phyloP scores from a whole-genome alignment of 1,140 invertebrate genomes.

The Drosophila hydei region DNA sequence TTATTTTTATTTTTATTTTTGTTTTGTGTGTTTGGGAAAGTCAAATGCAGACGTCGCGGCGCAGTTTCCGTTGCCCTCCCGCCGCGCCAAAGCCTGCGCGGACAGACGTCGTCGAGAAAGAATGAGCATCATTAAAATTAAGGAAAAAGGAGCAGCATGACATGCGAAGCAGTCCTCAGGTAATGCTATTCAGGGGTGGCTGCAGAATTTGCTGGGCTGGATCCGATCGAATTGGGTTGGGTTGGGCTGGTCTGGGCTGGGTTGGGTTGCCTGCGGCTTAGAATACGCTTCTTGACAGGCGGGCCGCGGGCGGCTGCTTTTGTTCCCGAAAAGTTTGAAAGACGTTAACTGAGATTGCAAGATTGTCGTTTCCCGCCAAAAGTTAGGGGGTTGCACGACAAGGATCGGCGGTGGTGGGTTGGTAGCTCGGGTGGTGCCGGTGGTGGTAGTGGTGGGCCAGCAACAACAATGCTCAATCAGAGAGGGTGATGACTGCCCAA shows the following conservation, averaged over 20 bases:
- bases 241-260: slow-evolving; percentile 10
- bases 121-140: slow-evolving; percentile 53
- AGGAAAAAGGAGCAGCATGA: slow-evolving; percentile 57
- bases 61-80: slow-evolving; percentile 38
- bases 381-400: slow-evolving; percentile 73
- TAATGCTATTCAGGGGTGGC: slow-evolving; percentile 50
- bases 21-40: slow-evolving; percentile 42
- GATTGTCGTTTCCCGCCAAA: slow-evolving; percentile 73
- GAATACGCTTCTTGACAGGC: slow-evolving; percentile 42
- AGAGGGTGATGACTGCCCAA: slow-evolving; percentile 69
- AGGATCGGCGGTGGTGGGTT: slow-evolving; percentile 64
- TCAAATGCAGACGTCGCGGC: slow-evolving; percentile 30
- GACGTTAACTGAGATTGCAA: slow-evolving; percentile 50
- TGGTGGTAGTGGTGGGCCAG: slow-evolving; percentile 46
- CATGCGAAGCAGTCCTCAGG: slow-evolving; percentile 37
- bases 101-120: slow-evolving; percentile 22
- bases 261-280: slow-evolving; percentile 20
- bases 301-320: slow-evolving; percentile 45
- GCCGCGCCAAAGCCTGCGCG: slow-evolving; percentile 24
- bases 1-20: not conserved
- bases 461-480: slow-evolving; percentile 45
- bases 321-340: slow-evolving; percentile 54
- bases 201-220: not conserved
- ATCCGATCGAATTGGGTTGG: slow-evolving; percentile 4
- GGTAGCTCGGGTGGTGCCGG: slow-evolving; percentile 60